Base-by-base conservation (phyloP, 2,888 invertebrate genomes). In the Ferrisia virgata region DNA sequence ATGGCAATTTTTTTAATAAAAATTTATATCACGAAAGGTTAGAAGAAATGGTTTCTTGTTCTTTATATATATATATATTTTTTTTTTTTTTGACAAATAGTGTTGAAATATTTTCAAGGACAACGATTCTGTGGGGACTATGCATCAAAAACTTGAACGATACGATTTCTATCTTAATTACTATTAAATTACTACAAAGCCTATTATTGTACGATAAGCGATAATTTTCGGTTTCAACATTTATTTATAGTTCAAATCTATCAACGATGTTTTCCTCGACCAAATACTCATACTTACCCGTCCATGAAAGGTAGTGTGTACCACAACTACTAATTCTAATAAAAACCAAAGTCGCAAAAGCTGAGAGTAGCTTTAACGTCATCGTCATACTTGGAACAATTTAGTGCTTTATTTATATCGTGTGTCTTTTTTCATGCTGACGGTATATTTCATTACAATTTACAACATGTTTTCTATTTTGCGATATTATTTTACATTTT, bases 141-240 rank as follows among this genome's bases (percentile, higher is more conserved):
- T 64, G 9, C 28, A 64, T 64, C 58, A 64, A 64, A 64, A 64
- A 28, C 28, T 64, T 28, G 25, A 13, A 64, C 47, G 47, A 47
- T 64, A 64, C 58, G 58, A 64, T 64, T 64, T 64, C 5, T 22
- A 64, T 64, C 58, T 64, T 64, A 64, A 64, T 64, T 64, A 64
- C 58, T 36, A n/a, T 9, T 8, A 25, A 64, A 64, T 64, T 64
- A 64, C 28, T 64, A 40, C 47, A n/a, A 64, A 64, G 58, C 58
- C 58, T 28, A 47, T 47, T 47, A 36, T n/a, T n/a, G n/a, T n/a
- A 47, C n/a, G 47, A 18, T 18, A 47, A 8, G 58, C 25, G 58
- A 64, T 64, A 25, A 64, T 64, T 64, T 64, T 64, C n/a, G n/a
- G n/a, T 47, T 47, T n/a, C n/a, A n/a, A 47, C 47, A 47, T 47